A percentile compares a stretch with the other conserved stretches of the same genome.
These are phyloP conservation scores for Pelodytes ibericus DNA, from an alignment of 2,797 vertebrate species.

Conservation along the genomic window DNA sequence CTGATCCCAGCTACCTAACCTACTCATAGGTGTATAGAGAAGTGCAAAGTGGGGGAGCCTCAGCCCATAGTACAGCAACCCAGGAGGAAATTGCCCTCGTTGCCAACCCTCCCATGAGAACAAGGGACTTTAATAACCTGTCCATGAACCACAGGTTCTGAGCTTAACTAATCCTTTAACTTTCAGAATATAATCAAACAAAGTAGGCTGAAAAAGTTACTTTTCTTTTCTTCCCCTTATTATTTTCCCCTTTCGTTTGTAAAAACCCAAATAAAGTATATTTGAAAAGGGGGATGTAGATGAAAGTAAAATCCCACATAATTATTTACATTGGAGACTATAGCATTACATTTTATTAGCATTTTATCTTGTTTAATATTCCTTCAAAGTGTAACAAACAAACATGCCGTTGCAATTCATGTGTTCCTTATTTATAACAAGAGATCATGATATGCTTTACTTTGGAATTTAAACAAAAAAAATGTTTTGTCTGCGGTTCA, in stretches of 20 bases:
- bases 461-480: conserved; percentile 20
- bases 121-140: no score
- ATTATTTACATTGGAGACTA: neutral
- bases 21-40: no score
- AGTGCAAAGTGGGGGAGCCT: no score
- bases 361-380: conserved; percentile 7
- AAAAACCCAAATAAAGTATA: neutral
- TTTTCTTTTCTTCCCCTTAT: no score
- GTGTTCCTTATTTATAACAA: conserved; percentile 25
- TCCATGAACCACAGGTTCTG: no score
- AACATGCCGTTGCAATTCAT: neutral
- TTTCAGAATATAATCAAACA: no score
- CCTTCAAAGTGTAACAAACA: conserved; percentile 10
- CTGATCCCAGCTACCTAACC: no score
- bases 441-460: conserved; percentile 7
- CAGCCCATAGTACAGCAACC: no score
- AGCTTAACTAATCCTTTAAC: no score
- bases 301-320: neutral
- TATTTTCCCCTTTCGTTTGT: neutral
- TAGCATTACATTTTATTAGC: neutral
- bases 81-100: no score
- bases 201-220: no score
- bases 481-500: conserved; percentile 22
- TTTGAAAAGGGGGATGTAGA: neutral
- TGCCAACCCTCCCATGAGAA: no score